Percentiles rank a stretch among this genome's conserved stretches.
Evolutionary conservation across 1,140 invertebrate genomes (phyloP).

Genomic region (Hydropsyche tenuis): DNA sequence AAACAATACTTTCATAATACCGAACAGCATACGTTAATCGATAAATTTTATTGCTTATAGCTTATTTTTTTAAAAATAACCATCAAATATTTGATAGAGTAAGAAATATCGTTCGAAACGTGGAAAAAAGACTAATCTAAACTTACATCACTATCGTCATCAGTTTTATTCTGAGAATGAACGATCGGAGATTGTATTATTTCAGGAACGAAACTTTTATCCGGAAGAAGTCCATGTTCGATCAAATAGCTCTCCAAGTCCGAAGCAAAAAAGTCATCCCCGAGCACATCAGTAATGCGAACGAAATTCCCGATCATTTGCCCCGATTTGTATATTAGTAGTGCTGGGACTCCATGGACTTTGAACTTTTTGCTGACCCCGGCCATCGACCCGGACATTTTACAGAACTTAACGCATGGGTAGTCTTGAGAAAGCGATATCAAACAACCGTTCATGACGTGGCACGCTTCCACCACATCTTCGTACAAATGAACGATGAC

Average conservation of each 20-base stretch:
- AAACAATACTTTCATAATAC: too few relatives aligned
- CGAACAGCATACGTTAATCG: too few relatives aligned
- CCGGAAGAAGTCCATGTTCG: slow-evolving; percentile 80
- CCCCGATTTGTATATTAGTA: slow-evolving; percentile 90
- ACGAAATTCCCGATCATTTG: slow-evolving; percentile 95
- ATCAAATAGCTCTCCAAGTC: slow-evolving; percentile 92
- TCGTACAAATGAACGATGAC: slow-evolving; percentile 93
- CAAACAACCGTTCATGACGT: slow-evolving; percentile 86
- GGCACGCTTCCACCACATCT: slow-evolving; percentile 74
- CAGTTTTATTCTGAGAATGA: slow-evolving; percentile 5
- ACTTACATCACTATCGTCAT: slow-evolving; percentile 47
- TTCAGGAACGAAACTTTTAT: slow-evolving; percentile 63
- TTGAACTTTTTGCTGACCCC: slow-evolving; percentile 86
- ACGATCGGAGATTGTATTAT: slow-evolving; percentile 20
- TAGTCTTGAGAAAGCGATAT: slow-evolving; percentile 81
- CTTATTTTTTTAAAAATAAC: too few relatives aligned
- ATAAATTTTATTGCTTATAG: too few relatives aligned
- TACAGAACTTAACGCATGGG: slow-evolving; percentile 90
- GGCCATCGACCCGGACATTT: slow-evolving; percentile 75
- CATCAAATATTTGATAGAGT: too few relatives aligned
- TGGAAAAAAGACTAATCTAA: slow-evolving; percentile 35
- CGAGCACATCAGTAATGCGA: slow-evolving; percentile 82
- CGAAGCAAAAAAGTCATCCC: slow-evolving; percentile 87
- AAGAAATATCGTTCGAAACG: too few relatives aligned
- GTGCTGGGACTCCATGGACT: slow-evolving; percentile 85